A percentile compares a stretch with the other conserved stretches of the same genome.
Evolutionary conservation across 2,113 vertebrate genomes (phyloP).

Genomic region (Pogonocichla stellata): DNA sequence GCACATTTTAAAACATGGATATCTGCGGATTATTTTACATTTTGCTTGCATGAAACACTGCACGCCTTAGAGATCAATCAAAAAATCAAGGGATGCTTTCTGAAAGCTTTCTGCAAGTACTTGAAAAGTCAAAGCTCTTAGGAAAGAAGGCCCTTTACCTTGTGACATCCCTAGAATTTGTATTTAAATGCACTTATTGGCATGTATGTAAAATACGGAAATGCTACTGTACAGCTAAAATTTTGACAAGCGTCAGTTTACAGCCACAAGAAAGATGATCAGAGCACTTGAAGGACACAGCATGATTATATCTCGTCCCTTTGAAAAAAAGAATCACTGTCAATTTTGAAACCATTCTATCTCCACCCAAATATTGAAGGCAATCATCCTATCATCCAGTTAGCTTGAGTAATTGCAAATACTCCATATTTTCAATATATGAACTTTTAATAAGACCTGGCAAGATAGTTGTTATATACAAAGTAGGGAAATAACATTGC

Average conservation of each 20-base stretch:
- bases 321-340: background rate
- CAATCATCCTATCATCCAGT: background rate
- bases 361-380: background rate
- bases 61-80: constrained; percentile 1
- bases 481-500: background rate
- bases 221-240: background rate
- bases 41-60: constrained; percentile 12
- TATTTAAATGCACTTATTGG: background rate
- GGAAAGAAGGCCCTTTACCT: constrained; percentile 4
- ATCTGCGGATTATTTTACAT: background rate
- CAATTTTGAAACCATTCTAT: background rate
- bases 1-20: background rate
- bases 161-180: background rate
- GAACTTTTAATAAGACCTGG: background rate
- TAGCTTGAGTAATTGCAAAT: background rate
- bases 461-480: background rate
- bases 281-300: background rate
- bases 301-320: background rate
- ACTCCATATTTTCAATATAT: background rate
- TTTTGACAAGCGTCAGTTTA: background rate
- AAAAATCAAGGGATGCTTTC: background rate
- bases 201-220: background rate
- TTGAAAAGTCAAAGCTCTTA: constrained; percentile 15
- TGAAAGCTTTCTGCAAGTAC: background rate
- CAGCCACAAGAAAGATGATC: constrained; percentile 2